These are phyloP conservation scores for Caenorhabditis japonica DNA, from an alignment of 2,888 invertebrate species.

Conservation along the genomic window DNA sequence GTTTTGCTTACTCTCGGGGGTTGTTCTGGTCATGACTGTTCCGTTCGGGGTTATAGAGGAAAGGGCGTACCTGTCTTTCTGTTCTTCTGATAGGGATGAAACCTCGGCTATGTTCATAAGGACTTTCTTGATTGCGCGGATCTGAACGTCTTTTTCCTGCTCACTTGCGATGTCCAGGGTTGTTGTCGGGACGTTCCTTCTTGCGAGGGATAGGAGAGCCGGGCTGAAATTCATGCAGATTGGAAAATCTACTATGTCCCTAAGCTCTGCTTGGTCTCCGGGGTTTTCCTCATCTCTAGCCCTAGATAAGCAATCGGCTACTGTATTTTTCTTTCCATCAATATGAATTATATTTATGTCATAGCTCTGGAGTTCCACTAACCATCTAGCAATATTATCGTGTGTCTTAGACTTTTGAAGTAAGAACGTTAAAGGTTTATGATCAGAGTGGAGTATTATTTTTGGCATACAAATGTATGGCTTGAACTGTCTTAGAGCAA, in stretches of 20 bases:
- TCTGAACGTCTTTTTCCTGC: constrained; percentile 9
- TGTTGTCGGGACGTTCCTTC: neutral
- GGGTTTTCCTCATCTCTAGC: constrained; percentile 2
- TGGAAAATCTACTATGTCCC: constrained; percentile 51
- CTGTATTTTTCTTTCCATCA: constrained; percentile 77
- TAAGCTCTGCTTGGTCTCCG: constrained; percentile 3
- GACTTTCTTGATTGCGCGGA: neutral
- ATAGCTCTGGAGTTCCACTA: constrained; percentile 77
- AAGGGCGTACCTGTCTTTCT: neutral
- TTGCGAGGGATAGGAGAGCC: neutral
- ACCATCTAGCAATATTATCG: constrained; percentile 79
- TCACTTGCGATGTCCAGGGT: neutral
- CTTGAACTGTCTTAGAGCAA: constrained; percentile 42
- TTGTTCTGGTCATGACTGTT: neutral
- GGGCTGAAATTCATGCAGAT: constrained; percentile 46
- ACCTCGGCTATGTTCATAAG: neutral
- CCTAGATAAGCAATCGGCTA: constrained; percentile 78
- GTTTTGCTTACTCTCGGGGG: too few species aligned
- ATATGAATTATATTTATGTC: constrained; percentile 77
- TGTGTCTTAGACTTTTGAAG: constrained; percentile 75
- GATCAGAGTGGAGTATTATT: constrained; percentile 31
- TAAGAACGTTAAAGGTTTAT: constrained; percentile 35
- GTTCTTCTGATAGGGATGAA: neutral
- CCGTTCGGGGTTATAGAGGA: neutral
- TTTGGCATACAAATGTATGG: constrained; percentile 27